Base-by-base conservation (phyloP, 2,888 invertebrate species). In the Sphaeridia pumilis region DNA sequence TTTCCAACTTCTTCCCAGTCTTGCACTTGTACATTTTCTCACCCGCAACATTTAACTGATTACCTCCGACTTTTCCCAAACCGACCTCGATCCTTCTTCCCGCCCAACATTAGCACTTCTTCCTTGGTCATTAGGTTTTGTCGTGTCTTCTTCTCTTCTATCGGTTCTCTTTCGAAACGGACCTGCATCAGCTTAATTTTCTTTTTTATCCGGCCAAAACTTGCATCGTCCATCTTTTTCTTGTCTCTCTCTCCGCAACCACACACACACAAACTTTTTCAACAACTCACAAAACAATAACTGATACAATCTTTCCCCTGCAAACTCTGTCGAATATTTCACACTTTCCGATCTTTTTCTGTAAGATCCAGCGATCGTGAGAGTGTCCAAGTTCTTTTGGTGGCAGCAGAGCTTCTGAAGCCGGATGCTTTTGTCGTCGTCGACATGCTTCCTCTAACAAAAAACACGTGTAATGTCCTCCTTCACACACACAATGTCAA, bases 11-110 rank as follows among this genome's bases (percentile, higher is more conserved):
- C 17, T 20, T 17, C 38, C 20, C 17, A 17, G 17, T 38, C 38
- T 31, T 5, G 12, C 17, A 17, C 38, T 17, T 38, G 17, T 38
- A 14, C 20, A 38, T 38, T 38, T 38, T 38, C 38, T 38, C 38
- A 38, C 38, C 38, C 38, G 38, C 38, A 38, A 38, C 38, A 38
- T 38, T 38, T 38, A 38, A 38, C 38, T 38, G 38, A 38, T 38
- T 38, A 38, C 38, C 38, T 38, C 38, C 38, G 38, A 38, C 38
- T 38, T 38, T 38, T 38, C 38, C 38, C 38, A 38, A 38, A 38
- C 38, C 38, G 38, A 38, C 38, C 38, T 38, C 38, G 12, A 38
- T 38, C 38, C 20, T 17, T 38, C 38, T 38, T 14, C 38, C 7
- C 38, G 38, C 38, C 38, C 38, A 14, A 20, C 38, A 38, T 38